phyloP scores from a whole-genome alignment of 2,797 vertebrate species.

The Ctenopoma multispine region DNA sequence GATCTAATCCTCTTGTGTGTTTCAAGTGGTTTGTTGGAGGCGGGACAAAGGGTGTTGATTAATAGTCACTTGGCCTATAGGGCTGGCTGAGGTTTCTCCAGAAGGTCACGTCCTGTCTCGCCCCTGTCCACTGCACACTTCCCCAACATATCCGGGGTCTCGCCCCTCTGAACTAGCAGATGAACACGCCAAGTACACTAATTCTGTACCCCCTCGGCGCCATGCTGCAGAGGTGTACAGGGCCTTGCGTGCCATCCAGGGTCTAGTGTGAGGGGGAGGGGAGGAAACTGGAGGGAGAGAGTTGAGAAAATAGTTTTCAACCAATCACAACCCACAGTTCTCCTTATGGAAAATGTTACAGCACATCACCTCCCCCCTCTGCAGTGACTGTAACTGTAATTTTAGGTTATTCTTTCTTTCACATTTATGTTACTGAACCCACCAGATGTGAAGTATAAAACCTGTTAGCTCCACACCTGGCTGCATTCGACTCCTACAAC shows the following conservation, averaged over 20 bases:
- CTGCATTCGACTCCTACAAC: constrained; percentile 9
- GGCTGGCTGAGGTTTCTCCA: constrained; percentile 77
- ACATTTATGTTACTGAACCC: constrained; percentile 59
- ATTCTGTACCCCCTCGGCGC: constrained; percentile 70
- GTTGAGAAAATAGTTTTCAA: constrained; percentile 62
- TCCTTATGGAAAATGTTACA: constrained; percentile 76
- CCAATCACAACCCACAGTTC: constrained; percentile 58
- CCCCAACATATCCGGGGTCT: constrained; percentile 84
- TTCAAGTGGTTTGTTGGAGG: constrained; percentile 74
- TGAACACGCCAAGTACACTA: constrained; percentile 31
- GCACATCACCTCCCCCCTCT: constrained; percentile 36
- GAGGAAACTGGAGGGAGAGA: constrained; percentile 38
- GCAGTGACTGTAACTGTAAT: constrained; percentile 48
- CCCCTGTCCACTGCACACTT: constrained; percentile 86
- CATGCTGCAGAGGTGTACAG: constrained; percentile 74
- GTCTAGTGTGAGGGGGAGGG: constrained; percentile 44
- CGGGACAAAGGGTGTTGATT: constrained; percentile 75
- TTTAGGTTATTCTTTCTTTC: constrained; percentile 59
- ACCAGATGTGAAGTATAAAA: constrained; percentile 58
- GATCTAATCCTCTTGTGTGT: constrained; percentile 63
- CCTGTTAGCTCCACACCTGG: constrained; percentile 63
- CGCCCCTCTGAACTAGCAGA: constrained; percentile 61
- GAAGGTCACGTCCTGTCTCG: constrained; percentile 86
- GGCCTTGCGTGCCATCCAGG: constrained; percentile 73
- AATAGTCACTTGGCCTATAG: constrained; percentile 80